These are phyloP conservation scores for Phyllopteryx taeniolatus DNA, from an alignment of 2,113 vertebrate genomes.

Conservation along the genomic window DNA sequence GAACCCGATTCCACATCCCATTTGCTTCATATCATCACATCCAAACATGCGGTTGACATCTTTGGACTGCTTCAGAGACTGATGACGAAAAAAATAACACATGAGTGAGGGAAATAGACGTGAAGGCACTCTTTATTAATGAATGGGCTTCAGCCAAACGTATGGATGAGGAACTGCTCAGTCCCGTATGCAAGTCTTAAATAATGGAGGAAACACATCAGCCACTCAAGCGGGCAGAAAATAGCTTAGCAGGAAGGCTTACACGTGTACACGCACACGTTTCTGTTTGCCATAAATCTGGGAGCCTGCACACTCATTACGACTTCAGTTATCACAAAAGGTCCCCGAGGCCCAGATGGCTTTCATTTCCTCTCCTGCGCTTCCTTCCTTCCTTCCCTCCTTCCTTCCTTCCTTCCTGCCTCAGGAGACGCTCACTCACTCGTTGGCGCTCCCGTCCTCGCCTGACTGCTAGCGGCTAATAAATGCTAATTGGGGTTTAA, in stretches of 20 bases:
- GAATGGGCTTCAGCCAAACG: constrained; percentile 58
- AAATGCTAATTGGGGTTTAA: constrained; percentile 59
- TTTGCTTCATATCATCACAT: background rate
- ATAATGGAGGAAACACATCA: constrained; percentile 23
- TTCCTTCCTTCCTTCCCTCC: constrained; percentile 33
- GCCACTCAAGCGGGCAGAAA: constrained; percentile 8
- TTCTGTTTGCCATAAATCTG: constrained; percentile 57
- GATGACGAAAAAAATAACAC: constrained; percentile 61
- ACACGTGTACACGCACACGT: constrained; percentile 7
- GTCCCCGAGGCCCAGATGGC: constrained; percentile 26
- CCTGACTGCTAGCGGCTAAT: constrained; percentile 51
- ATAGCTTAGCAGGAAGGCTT: constrained; percentile 15
- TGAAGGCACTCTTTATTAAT: constrained; percentile 61
- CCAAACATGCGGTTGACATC: background rate
- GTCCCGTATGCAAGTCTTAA: constrained; percentile 16
- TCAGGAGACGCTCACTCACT: constrained; percentile 35
- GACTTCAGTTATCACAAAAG: constrained; percentile 51
- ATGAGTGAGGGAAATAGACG: constrained; percentile 38
- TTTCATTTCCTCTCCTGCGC: constrained; percentile 45
- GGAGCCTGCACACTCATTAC: constrained; percentile 55
- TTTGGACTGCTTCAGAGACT: constrained; percentile 9
- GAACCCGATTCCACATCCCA: background rate
- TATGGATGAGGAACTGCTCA: constrained; percentile 32
- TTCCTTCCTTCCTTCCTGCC: constrained; percentile 44
- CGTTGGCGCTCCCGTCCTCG: constrained; percentile 34